Percentiles rank a stretch among this genome's conserved stretches.
Evolutionary conservation across 2,888 invertebrate genomes (phyloP).

Genomic region (Labia minor): DNA sequence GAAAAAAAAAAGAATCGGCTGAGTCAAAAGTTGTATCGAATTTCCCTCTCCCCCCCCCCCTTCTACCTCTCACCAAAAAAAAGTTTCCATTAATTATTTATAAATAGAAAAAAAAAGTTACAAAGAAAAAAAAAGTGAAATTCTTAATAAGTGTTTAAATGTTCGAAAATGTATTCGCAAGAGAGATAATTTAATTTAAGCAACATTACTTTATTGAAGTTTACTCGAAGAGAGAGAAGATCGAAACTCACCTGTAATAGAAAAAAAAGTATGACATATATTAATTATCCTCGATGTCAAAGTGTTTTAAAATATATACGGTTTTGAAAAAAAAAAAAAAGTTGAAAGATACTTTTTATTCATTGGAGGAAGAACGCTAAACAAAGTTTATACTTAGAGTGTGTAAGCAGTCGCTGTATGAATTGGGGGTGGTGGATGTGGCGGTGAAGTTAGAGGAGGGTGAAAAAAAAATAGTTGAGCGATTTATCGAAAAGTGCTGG

Average conservation of each 20-base stretch:
- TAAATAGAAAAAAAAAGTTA: not conserved
- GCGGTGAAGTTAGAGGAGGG: not conserved
- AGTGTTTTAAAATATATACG: too few relatives aligned
- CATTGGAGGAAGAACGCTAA: not conserved
- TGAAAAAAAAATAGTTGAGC: not conserved
- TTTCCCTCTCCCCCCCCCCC: too few relatives aligned
- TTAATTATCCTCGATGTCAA: not conserved
- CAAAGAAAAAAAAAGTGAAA: not conserved
- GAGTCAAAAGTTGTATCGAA: too few relatives aligned
- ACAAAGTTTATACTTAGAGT: not conserved
- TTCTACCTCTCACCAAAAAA: too few relatives aligned
- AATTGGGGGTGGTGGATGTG: too few relatives aligned
- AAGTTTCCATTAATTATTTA: not conserved
- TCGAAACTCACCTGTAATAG: not conserved
- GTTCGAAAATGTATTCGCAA: not conserved
- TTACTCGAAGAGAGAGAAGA: not conserved
- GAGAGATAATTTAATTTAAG: not conserved
- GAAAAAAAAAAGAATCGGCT: too few relatives aligned
- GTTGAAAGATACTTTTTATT: slow-evolving; percentile 6
- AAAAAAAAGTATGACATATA: not conserved
- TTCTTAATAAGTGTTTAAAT: not conserved
- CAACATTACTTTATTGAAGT: not conserved
- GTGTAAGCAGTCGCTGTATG: too few relatives aligned
- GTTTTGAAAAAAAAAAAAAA: not conserved
- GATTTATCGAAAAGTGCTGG: not conserved